A percentile compares a stretch with the other conserved stretches of the same genome.
Evolutionary conservation across 2,113 vertebrate species (phyloP).

Genomic region (Burhinus bistriatus): DNA sequence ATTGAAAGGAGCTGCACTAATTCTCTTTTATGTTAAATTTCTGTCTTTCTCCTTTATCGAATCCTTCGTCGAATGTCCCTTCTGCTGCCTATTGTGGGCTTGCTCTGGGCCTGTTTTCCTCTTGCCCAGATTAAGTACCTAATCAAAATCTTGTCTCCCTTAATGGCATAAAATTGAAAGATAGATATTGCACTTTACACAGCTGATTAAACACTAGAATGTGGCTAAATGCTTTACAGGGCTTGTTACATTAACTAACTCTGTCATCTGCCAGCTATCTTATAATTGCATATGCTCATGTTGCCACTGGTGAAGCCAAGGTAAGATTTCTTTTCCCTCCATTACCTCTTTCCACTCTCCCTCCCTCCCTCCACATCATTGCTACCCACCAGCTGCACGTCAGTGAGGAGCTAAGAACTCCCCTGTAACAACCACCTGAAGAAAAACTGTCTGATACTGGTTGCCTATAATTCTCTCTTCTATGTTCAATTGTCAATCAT

Average conservation of each 20-base stretch:
- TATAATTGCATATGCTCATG: conserved; percentile 78
- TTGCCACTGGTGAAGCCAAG: conserved; percentile 71
- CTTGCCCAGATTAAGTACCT: conserved; percentile 90
- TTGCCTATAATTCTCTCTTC: not conserved
- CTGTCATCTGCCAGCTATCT: conserved; percentile 83
- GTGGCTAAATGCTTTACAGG: conserved; percentile 83
- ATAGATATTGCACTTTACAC: conserved; percentile 94
- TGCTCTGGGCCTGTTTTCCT: conserved; percentile 84
- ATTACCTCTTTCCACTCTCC: conserved; percentile 11
- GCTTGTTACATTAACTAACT: conserved; percentile 87
- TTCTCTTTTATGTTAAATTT: conserved; percentile 89
- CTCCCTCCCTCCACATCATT: not conserved
- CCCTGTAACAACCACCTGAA: not conserved
- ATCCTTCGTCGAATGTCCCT: conserved; percentile 78
- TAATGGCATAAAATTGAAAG: conserved; percentile 96
- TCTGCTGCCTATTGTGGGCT: conserved; percentile 77
- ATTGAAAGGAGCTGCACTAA: conserved; percentile 85
- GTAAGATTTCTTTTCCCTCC: conserved; percentile 50
- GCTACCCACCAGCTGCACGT: not conserved
- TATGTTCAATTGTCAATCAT: not conserved
- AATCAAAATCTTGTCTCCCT: conserved; percentile 94
- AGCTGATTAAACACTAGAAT: conserved; percentile 93
- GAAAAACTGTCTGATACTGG: not conserved
- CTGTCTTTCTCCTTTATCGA: conserved; percentile 85
- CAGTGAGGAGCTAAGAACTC: not conserved